Conservation (phyloP, 1,140 invertebrate species). For the Drosophila suzukii region DNA sequence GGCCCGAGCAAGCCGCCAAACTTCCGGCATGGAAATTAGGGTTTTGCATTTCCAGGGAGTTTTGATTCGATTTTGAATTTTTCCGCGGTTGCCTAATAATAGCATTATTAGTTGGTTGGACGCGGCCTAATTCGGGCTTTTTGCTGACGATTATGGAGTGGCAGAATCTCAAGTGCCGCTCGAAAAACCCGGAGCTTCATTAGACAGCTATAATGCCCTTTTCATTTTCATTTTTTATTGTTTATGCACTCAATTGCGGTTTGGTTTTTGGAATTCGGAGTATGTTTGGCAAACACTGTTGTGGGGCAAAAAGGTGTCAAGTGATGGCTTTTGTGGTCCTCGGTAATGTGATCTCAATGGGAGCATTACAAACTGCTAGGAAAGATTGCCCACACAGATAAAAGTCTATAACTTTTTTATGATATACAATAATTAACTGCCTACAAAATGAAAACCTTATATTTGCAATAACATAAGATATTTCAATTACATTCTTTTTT, state of each 20-base stretch:
- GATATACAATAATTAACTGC: background rate
- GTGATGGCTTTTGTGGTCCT: constrained; percentile 22
- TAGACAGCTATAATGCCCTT: constrained; percentile 20
- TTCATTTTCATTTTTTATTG: constrained; percentile 38
- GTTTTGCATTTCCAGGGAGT: constrained; percentile 62
- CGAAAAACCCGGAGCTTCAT: constrained; percentile 5
- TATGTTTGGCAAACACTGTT: constrained; percentile 26
- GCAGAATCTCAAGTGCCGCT: constrained; percentile 35
- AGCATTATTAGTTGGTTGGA: constrained; percentile 63
- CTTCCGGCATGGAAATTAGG: constrained; percentile 78
- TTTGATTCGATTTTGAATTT: constrained; percentile 56
- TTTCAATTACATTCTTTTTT: background rate
- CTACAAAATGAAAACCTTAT: too few relatives aligned
- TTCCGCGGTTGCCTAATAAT: constrained; percentile 61
- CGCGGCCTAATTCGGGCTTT: constrained; percentile 40
- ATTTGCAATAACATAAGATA: background rate
- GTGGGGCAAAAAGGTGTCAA: constrained; percentile 36
- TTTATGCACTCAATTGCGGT: constrained; percentile 15
- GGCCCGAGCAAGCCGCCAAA: constrained; percentile 51
- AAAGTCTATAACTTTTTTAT: background rate
- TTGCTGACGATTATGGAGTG: constrained; percentile 25
- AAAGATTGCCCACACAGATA: background rate
- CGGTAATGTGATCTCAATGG: constrained; percentile 38
- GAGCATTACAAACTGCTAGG: constrained; percentile 5
- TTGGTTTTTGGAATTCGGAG: constrained; percentile 21